Evolutionary conservation across 1,140 invertebrate species (phyloP).

Genomic region (Drosophila pachea): DNA sequence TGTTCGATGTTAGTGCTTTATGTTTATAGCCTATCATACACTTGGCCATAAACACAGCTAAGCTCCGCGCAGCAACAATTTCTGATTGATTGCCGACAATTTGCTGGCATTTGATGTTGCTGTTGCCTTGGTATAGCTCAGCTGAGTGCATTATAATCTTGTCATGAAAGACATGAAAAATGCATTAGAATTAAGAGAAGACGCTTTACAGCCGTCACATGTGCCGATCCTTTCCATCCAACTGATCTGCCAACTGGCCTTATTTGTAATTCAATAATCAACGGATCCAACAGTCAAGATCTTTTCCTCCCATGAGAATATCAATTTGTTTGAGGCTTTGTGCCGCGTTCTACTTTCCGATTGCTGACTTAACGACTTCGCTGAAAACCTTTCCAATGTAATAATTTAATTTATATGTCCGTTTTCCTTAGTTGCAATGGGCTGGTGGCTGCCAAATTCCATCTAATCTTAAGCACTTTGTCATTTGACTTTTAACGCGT

Average conservation of each 20-base stretch:
- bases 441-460: conserved; percentile 18
- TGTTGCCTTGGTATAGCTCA: conserved; percentile 60
- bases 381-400: not conserved
- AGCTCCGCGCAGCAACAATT: conserved; percentile 49
- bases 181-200: no score
- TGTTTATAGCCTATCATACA: conserved; percentile 51
- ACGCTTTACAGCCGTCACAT: no score
- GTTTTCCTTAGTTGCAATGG: conserved; percentile 19
- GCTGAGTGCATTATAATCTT: conserved; percentile 8
- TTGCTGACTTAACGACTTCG: no score
- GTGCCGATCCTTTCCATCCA: no score
- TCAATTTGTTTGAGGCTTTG: no score
- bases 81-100: conserved; percentile 73
- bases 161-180: not conserved
- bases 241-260: no score
- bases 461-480: conserved; percentile 64
- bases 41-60: conserved; percentile 62
- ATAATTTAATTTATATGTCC: conserved; percentile 9
- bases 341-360: no score
- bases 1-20: conserved; percentile 12
- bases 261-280: no score
- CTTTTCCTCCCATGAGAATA: no score
- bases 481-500: conserved; percentile 66
- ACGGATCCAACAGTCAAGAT: no score
- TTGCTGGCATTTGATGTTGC: conserved; percentile 51